phyloP scores from a whole-genome alignment of 2,797 vertebrate genomes.

The Clamator glandarius region DNA sequence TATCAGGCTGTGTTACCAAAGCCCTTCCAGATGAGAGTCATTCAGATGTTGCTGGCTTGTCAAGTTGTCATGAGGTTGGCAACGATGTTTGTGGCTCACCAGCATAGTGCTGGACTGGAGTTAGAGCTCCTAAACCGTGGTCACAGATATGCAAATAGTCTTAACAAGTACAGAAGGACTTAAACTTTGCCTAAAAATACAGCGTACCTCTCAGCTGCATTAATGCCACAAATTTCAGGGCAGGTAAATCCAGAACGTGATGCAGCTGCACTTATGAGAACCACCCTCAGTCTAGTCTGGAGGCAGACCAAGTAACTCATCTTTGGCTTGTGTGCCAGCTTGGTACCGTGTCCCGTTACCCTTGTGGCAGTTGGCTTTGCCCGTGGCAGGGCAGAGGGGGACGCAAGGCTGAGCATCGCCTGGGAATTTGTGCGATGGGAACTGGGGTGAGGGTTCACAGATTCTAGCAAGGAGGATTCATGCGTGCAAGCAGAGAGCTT shows the following conservation, averaged over 20 bases:
- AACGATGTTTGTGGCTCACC: not conserved
- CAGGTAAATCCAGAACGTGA: not conserved
- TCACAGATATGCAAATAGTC: not conserved
- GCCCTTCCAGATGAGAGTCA: not conserved
- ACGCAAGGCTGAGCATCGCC: not conserved
- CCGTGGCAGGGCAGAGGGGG: not conserved
- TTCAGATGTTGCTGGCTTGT: constrained; percentile 22
- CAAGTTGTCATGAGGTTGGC: constrained; percentile 2
- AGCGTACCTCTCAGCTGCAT: not conserved
- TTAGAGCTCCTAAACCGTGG: not conserved
- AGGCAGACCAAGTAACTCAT: not conserved
- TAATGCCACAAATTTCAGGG: not conserved
- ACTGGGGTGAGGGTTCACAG: not conserved
- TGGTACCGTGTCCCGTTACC: fast-evolving
- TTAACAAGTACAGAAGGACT: not conserved
- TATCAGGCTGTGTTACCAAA: not conserved
- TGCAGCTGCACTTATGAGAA: not conserved
- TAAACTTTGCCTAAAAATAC: not conserved
- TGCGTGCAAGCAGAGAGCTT: not conserved
- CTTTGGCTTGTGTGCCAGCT: not conserved
- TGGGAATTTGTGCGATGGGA: not conserved
- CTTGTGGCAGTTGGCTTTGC: not conserved
- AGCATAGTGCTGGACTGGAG: not conserved
- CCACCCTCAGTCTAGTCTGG: not conserved
- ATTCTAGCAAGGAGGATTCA: not conserved